A percentile compares a stretch with the other conserved stretches of the same genome.
Evolutionary conservation across 2,113 vertebrate species (phyloP).

Genomic region (Micronisus gabar): DNA sequence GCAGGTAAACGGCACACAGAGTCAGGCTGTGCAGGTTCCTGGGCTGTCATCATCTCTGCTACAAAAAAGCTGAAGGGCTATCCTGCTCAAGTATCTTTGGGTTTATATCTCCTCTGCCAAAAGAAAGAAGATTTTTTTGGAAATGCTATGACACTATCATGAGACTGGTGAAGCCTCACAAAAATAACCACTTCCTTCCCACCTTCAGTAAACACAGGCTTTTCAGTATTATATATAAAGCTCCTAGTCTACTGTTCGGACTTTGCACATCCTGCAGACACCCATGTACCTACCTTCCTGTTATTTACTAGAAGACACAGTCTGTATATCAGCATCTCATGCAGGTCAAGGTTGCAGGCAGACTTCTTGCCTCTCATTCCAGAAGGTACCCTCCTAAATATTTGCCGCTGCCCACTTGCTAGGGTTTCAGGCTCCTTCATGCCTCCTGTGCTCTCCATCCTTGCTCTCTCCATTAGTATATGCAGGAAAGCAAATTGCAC

Average conservation of each 20-base stretch:
- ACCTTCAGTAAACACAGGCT: not conserved
- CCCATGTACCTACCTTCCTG: not conserved
- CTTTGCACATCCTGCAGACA: not conserved
- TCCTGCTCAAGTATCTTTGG: not conserved
- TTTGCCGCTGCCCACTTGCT: not conserved
- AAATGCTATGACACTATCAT: not conserved
- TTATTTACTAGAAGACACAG: not conserved
- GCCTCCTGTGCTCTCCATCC: not conserved
- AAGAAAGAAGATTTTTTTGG: not conserved
- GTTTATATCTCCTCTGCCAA: not conserved
- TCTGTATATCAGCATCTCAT: not conserved
- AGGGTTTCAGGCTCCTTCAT: not conserved
- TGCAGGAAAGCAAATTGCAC: not conserved
- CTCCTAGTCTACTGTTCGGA: not conserved
- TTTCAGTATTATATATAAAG: not conserved
- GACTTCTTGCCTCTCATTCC: not conserved
- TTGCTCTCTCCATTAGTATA: not conserved
- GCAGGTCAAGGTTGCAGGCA: not conserved
- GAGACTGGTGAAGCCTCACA: not conserved
- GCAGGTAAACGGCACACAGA: rapidly evolving
- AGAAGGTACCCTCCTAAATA: not conserved
- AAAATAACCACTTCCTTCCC: not conserved
- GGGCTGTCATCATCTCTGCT: not conserved
- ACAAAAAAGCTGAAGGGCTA: not conserved
- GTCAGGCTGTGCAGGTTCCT: not conserved